Evolutionary conservation across 2,888 invertebrate genomes (phyloP).

Genomic region (Tenthredo distinguenda): DNA sequence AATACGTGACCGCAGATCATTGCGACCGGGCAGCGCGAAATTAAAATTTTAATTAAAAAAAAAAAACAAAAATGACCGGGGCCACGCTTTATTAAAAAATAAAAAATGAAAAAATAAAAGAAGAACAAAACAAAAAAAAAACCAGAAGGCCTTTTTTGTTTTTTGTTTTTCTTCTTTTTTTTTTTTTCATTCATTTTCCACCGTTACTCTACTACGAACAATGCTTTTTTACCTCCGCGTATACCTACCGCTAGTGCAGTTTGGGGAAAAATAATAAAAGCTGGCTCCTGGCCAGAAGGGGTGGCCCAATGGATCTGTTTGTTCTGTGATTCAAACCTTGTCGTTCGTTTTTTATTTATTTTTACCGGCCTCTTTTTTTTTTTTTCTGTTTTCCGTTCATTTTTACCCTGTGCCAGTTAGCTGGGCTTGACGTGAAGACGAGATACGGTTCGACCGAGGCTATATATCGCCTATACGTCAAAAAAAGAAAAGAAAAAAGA

Average conservation of each 20-base stretch:
- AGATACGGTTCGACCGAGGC: not conserved
- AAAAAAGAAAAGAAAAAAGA: not conserved
- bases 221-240: slow-evolving; percentile 3
- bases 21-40: not conserved
- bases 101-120: not conserved
- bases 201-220: not conserved
- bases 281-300: slow-evolving; percentile 25
- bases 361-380: not conserved
- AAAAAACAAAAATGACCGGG: not conserved
- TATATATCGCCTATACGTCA: not conserved
- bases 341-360: slow-evolving; percentile 10
- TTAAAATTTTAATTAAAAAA: not conserved
- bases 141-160: not conserved
- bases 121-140: not conserved
- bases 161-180: not conserved
- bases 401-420: not conserved
- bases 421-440: not conserved
- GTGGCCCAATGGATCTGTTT: slow-evolving; percentile 38
- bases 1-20: not conserved
- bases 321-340: slow-evolving; percentile 41
- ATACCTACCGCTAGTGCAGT: slow-evolving; percentile 5
- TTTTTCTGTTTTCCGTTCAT: not conserved
- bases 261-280: slow-evolving; percentile 32
- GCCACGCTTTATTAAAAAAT: not conserved
- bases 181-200: not conserved